Base-by-base conservation (phyloP, 2,797 vertebrate genomes). In the Microchirus variegatus region DNA sequence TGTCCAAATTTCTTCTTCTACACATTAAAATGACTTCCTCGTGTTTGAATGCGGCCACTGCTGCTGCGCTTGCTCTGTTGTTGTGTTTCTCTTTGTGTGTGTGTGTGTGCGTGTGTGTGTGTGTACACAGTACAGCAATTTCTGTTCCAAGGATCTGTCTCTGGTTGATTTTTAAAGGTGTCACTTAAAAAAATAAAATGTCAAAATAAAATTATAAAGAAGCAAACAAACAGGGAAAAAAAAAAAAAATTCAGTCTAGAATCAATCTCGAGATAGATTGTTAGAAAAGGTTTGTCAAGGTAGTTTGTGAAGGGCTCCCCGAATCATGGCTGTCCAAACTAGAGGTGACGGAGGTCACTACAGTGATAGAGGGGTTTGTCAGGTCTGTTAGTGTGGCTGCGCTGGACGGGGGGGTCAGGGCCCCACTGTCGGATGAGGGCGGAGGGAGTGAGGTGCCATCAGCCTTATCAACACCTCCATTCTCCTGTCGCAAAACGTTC, bases 401-500 rank as follows among this genome's bases (percentile, higher is more conserved):
- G 88, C 96, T 95, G 96, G 96, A 95, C 89, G 96, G 95, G 90
- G 97, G 97, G 93, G 93, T 95, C 93, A 97, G 94, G 81, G 96
- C 95, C 92, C 96, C 96, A 95, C 96, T 96, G 95, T 99, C 97
- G 92, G 97, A 96, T 77, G 96, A 95, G 93, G 96, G 95, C 85
- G 97, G 93, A 87, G 96, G 95, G 89, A 98, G 96, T 91, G 97
- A 95, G 89, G 96, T 92, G 95, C 97, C 96, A 82, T 99, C 97
- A 90, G 96, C 95, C 94, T 99, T 99, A 95, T 99, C 97, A 92
- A 96, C 95, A 95, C 95, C 96, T 95, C 98, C 97, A 92, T 95
- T 99, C 96, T 99, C 98, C 95, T 99, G 98, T 93, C 98, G 97
- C 95, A 99, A 98, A 95, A 99, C 96, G 94, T 99, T 99, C 95